Conservation (phyloP, 2,797 vertebrate genomes). For the Anguilla obscura region DNA sequence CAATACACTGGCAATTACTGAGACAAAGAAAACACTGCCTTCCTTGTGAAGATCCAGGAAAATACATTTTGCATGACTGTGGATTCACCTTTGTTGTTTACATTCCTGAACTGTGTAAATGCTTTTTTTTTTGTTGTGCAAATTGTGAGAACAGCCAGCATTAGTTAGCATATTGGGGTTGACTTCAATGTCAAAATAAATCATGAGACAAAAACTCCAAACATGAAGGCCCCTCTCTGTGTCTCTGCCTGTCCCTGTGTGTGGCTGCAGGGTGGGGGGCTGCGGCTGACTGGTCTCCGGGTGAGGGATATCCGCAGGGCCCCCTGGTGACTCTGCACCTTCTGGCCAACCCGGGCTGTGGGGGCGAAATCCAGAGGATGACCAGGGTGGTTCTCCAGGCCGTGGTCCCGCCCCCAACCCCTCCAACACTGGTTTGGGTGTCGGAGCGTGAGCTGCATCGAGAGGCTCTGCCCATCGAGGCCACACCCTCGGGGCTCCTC, state of each 20-base stretch:
- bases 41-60: not conserved
- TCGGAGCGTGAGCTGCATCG: not conserved
- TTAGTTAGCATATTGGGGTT: not conserved
- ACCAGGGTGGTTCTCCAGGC: not conserved
- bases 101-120: not conserved
- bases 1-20: too few relatives aligned
- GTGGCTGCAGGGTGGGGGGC: not conserved
- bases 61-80: not conserved
- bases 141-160: not conserved
- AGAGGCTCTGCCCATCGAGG: not conserved
- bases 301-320: not conserved
- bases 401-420: not conserved
- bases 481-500: not conserved
- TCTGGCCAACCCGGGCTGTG: not conserved
- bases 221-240: not conserved
- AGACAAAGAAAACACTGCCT: not conserved
- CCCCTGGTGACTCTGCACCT: slow-evolving; percentile 17
- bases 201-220: not conserved
- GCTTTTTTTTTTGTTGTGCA: not conserved
- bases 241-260: not conserved
- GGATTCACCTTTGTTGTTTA: not conserved
- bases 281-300: not conserved
- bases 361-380: not conserved
- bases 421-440: not conserved
- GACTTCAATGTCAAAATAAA: not conserved